phyloP scores from a whole-genome alignment of 2,113 vertebrate species.

The Lichenostomus cassidix region DNA sequence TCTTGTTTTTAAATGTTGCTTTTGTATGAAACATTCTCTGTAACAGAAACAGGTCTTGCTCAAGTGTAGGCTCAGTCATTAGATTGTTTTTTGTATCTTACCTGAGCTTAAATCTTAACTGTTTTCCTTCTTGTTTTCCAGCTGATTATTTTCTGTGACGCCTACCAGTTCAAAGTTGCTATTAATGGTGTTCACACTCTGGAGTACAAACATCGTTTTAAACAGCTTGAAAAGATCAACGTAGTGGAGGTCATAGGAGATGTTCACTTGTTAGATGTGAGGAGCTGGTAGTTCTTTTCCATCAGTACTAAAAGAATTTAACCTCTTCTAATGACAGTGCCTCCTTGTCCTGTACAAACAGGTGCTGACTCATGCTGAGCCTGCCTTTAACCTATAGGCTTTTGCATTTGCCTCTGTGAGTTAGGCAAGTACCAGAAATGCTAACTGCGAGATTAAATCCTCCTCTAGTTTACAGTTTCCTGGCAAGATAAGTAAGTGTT shows the following conservation, averaged over 20 bases:
- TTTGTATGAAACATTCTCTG: not conserved
- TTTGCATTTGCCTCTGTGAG: not conserved
- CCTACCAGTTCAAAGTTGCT: constrained; percentile 82
- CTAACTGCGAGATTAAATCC: not conserved
- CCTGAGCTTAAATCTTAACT: not conserved
- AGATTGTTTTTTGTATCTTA: not conserved
- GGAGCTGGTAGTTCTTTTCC: constrained; percentile 70
- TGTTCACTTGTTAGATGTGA: constrained; percentile 77
- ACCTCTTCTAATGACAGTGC: not conserved
- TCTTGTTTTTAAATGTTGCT: not conserved
- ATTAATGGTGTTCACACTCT: constrained; percentile 86
- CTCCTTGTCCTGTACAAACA: not conserved
- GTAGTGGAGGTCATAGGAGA: constrained; percentile 80
- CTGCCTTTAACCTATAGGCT: not conserved
- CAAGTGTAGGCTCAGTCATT: not conserved
- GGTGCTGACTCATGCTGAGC: not conserved
- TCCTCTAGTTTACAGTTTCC: not conserved
- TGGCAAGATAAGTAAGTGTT: not conserved
- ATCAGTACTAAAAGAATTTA: not conserved
- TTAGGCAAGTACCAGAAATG: not conserved
- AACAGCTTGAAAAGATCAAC: constrained; percentile 79
- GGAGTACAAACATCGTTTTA: constrained; percentile 88
- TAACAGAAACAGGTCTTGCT: not conserved
- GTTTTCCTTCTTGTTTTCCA: constrained; percentile 61
- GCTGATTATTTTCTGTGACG: constrained; percentile 86